Base-by-base conservation (phyloP, 2,888 invertebrate species). In the Lysandra bellargus region DNA sequence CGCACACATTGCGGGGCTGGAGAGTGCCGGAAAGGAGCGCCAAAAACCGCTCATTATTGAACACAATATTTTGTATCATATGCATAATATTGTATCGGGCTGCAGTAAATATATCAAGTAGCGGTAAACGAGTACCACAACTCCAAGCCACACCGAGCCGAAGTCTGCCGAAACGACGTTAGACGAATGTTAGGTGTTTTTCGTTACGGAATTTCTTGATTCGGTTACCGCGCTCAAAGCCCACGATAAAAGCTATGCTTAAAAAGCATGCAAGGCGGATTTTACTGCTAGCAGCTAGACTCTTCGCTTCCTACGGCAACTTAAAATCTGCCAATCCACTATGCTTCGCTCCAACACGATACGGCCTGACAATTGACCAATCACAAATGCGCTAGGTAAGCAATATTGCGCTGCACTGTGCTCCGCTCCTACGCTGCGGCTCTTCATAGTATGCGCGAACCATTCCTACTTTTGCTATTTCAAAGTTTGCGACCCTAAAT, bases 401-500 rank as follows among this genome's bases (percentile, higher is more conserved):
- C 14, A 53, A 23, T 23, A 23, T 14, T 53, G 53, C 14, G 53
- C 53, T 53, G 53, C 53, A 14, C 53, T 3, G 53, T 14, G 14
- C 53, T 53, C 14, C 53, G 4, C 57, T 14, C 57, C 3, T 17
- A 57, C 57, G 57, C 57, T 17, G 57, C 57, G 57, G 4, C 57
- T 17, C 57, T 4, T 17, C 57, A 57, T 17, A 57, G 14, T 4
- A 17, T 4, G 57, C 17, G 14, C 57, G 14, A 57, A 57, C 57
- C 57, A 57, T 57, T 57, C 17, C 33, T 33, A 76, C 76, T 76
- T 76, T 76, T 76, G 76, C 30, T 53, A 53, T 57, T 76, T 14
- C 76, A 57, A 76, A 76, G 76, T 76, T 76, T 75, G 44, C 33
- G 30, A 57, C 76, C 76, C 76, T 76, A 57, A 76, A 57, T 76